Evolutionary conservation across 2,797 vertebrate genomes (phyloP), one percentile per base, ranked within the genome.

Genomic region (Netta rufina): DNA sequence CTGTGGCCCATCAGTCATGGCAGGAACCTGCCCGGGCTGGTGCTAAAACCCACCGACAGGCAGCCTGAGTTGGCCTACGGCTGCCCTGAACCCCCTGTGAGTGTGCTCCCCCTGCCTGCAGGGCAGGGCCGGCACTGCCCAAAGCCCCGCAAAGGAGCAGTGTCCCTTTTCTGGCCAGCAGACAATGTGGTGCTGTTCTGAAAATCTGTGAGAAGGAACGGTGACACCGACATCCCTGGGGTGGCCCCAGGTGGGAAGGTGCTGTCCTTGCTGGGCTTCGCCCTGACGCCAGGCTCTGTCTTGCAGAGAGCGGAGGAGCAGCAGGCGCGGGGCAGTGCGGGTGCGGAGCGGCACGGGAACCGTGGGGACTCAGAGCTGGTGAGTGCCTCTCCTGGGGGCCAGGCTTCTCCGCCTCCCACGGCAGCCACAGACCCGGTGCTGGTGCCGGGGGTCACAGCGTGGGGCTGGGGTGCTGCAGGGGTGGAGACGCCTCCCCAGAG

Each of bases 261-360:
- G 36, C 20, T 1, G 5, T 11, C 75, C 24, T 16, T 18, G 36
- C 45, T 39, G 43, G 65, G 18, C n/a, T 4, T 6, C 41, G 21
- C 18, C 30, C 47, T 1, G 2, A 57, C 7, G 13, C 49, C 49
- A 49, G 32, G 8, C 2, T 0, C 53, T 51, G 24, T 83, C 21
- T 88, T 95, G 73, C 91, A 96, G 96, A 81, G 66, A 0, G 76
- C 61, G 0, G 91, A 96, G 73, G 69, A 92, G n/a, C 84, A 66
- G 93, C 67, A 1, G 33, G 79, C 0, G 0, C 66, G 20, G 62
- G 47, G 2, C 1, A 8, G 82, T 0, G 2, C 15, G 8, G 60
- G 54, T 8, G 1, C 36, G 54, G 66, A 56, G 0, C 25, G 3
- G 74, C 73, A 27, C 73, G 33, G 22, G 90, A 73, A 86, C 39